Base-by-base conservation (phyloP, 2,113 vertebrate species). In the Gallinago paraguaiae region DNA sequence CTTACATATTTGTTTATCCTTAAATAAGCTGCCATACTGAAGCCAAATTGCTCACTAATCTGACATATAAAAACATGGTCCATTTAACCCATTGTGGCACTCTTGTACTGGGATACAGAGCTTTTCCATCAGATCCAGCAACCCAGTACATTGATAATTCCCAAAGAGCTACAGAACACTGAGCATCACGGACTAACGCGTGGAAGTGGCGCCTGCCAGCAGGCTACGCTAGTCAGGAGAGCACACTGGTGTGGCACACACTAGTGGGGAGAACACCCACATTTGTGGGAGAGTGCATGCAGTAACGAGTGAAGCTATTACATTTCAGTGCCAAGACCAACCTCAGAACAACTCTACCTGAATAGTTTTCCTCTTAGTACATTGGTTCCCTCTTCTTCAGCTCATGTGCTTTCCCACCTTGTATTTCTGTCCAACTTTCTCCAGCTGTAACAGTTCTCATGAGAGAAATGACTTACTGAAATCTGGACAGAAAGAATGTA, bases 241-340 rank as follows among this genome's bases (percentile, higher is more conserved):
- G 17, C 5, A 63, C 14, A 4, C 11, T 10, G 2, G 25, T 0
- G 7, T 10, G 39, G 25, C 13, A 60, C 13, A 60, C 5, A 1
- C 16, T 5, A 27, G 6, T 8, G 28, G 7, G 64, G 31, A 74
- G 24, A 87, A 78, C 0, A 0, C 33, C 60, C 39, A 3, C 11
- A 5, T 2, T 13, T 10, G 33, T 12, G 20, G 24, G 6, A 30
- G 11, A 46, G 20, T 18, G 12, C 22, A 13, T 3, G 3, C 14
- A 70, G 33, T 46, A 79, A 28, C 28, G 1, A 41, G 16, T 13
- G 22, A 41, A 76, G 45, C 39, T 15, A 14, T 4, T 12, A 64
- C 28, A 65, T 25, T 31, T 10, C 56, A 50, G 43, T 22, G 20
- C 14, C 43, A 60, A 64, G 31, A 41, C 1, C 43, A 51, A 28